Evolutionary conservation across 35 echinoderm and acorn worm genomes (phyloP).

Genomic region (Ophiothrix spiculata): DNA sequence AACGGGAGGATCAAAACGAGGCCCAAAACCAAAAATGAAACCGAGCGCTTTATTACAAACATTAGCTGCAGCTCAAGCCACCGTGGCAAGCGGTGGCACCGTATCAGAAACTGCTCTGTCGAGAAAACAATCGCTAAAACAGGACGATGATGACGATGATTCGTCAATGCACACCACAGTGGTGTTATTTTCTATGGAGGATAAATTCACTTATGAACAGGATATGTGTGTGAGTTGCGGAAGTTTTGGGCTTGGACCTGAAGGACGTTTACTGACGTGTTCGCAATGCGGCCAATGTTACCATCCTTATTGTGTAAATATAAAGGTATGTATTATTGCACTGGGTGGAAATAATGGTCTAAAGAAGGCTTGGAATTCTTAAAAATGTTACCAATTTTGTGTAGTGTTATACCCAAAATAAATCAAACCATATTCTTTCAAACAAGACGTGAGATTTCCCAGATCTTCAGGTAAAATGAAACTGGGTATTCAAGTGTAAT

Average conservation of each 20-base stretch:
- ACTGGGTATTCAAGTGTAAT: too few relatives aligned
- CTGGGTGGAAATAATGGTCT: too few relatives aligned
- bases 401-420: too few relatives aligned
- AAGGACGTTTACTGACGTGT: constrained; percentile 90
- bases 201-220: constrained; percentile 88
- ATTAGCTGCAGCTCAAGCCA: constrained; percentile 31
- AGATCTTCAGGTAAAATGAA: too few relatives aligned
- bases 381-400: too few relatives aligned
- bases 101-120: background rate
- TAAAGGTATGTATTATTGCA: constrained; percentile 76
- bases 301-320: constrained; percentile 98
- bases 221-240: constrained; percentile 99
- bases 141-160: constrained; percentile 86
- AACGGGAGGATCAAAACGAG: constrained; percentile 48
- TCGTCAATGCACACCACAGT: constrained; percentile 97
- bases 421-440: too few relatives aligned
- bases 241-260: constrained; percentile 92
- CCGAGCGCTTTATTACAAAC: constrained; percentile 28
- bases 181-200: constrained; percentile 82
- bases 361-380: too few relatives aligned
- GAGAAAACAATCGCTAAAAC: background rate
- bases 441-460: too few relatives aligned
- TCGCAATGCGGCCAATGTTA: constrained; percentile 99
- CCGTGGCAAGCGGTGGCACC: background rate
- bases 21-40: constrained; percentile 78